Conservation (phyloP, 2,888 invertebrate species). For the Hirtodrosophila histrioides region DNA sequence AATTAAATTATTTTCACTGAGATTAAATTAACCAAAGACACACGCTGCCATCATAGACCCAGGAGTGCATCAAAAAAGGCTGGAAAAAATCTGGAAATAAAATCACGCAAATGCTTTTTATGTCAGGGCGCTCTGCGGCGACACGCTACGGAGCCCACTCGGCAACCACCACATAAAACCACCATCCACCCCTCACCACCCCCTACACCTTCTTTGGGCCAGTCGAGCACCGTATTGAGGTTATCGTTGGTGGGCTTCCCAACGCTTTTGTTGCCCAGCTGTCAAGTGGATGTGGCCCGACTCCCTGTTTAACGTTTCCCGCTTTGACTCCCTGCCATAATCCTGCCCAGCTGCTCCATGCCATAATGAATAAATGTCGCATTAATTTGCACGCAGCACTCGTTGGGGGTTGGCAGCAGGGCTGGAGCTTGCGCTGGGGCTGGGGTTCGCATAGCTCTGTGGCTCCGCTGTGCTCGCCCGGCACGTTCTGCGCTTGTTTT, state of each 20-base stretch:
- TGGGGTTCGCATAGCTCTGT: background rate
- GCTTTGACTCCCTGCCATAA: too few species aligned
- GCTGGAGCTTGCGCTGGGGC: background rate
- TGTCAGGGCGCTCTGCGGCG: slow-evolving; percentile 42
- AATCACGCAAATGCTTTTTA: slow-evolving; percentile 69
- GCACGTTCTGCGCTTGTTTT: slow-evolving; percentile 50
- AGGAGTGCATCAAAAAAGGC: slow-evolving; percentile 7
- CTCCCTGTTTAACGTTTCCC: background rate
- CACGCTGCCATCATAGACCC: slow-evolving; percentile 14
- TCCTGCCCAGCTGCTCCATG: slow-evolving; percentile 45
- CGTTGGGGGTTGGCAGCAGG: slow-evolving; percentile 19
- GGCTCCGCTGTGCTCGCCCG: slow-evolving; percentile 21
- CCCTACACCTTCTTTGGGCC: slow-evolving; percentile 1
- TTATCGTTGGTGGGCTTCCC: slow-evolving; percentile 36
- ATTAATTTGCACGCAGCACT: slow-evolving; percentile 70
- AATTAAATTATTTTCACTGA: slow-evolving; percentile 66
- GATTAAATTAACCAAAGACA: slow-evolving; percentile 58
- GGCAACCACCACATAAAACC: slow-evolving; percentile 12
- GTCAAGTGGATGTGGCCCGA: slow-evolving; percentile 40
- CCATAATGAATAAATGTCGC: slow-evolving; percentile 72
- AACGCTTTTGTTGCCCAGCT: slow-evolving; percentile 47
- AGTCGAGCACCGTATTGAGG: slow-evolving; percentile 39
- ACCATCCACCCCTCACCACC: background rate
- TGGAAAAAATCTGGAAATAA: slow-evolving; percentile 55
- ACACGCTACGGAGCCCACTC: slow-evolving; percentile 29